These are phyloP conservation scores for Indri indri DNA, from an alignment of 2,113 vertebrate species.

Conservation along the genomic window DNA sequence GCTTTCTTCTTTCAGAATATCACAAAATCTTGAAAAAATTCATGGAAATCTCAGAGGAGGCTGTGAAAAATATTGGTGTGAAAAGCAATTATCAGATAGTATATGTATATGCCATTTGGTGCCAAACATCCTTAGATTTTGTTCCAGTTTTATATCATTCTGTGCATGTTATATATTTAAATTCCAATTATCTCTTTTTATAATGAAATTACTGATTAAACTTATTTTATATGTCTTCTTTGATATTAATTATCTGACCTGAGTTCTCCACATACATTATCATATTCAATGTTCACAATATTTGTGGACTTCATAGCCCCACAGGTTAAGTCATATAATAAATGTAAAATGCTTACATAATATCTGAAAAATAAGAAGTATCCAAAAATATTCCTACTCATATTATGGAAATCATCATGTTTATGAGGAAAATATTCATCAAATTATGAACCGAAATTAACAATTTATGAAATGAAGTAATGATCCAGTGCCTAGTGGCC, in stretches of 20 bases:
- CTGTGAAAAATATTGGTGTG: no score
- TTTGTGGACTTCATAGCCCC: background rate
- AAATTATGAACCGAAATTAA: background rate
- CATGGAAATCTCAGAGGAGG: no score
- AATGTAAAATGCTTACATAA: background rate
- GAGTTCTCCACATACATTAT: background rate
- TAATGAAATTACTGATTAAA: background rate
- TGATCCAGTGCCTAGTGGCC: background rate
- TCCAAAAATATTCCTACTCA: background rate
- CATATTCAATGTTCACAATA: background rate
- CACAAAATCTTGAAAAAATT: no score
- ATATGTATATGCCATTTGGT: background rate
- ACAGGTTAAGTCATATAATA: background rate
- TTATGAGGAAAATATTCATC: background rate
- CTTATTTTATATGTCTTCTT: background rate
- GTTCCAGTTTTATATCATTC: background rate
- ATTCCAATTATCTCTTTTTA: background rate
- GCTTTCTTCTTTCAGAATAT: no score
- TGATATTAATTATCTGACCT: background rate
- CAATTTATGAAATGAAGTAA: background rate
- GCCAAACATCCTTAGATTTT: background rate
- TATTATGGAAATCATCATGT: background rate
- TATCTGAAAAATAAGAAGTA: background rate
- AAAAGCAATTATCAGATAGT: background rate
- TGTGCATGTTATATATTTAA: background rate